Base-by-base conservation (phyloP, 2,888 invertebrate species). In the Cephus pygmeus region DNA sequence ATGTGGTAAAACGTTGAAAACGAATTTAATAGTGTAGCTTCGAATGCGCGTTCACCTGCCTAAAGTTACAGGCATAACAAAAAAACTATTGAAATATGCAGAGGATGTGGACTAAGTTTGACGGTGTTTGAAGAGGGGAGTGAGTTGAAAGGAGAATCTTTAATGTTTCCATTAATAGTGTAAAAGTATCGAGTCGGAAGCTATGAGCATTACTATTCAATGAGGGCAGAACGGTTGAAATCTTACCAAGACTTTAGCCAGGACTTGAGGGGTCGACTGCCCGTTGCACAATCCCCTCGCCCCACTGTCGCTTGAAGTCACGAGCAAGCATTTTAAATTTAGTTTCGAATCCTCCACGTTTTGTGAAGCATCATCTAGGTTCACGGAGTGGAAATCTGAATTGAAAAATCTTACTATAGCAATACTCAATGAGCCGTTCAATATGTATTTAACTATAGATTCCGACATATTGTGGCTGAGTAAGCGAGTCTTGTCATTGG, bases 401-500 rank as follows among this genome's bases (percentile, higher is more conserved):
- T 23, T 9, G 9, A 23, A 23, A 9, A 23, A 23, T 23, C 9
- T 56, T 23, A 23, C 23, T 2, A 9, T 2, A 23, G 23, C 56
- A 56, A 9, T 23, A 9, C 23, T 15, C 23, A 23, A 56, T 23
- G 23, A 23, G 9, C 23, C 23, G 23, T 2, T 23, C 15, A 9
- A 15, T 2, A 34, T 71, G 71, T 71, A 31, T 31, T 33, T 71
- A 23, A 31, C 34, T 0, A 31, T 12, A 31, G 71, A 71, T 4
- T 31, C 71, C 12, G 31, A 81, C 74, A 79, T 85, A 69, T 73
- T 84, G 30, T 79, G 82, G 1, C 80, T 83, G 81, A 84, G 85
- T 71, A 83, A 79, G 73, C 75, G 80, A 9, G 34, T 84, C 9
- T 73, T 84, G 15, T n/a, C 73, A 23, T 73, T 83, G 31, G 77